A percentile compares a stretch with the other conserved stretches of the same genome.
Conservation (phyloP, 2,113 vertebrate genomes). For the Tragelaphus imberbis region DNA sequence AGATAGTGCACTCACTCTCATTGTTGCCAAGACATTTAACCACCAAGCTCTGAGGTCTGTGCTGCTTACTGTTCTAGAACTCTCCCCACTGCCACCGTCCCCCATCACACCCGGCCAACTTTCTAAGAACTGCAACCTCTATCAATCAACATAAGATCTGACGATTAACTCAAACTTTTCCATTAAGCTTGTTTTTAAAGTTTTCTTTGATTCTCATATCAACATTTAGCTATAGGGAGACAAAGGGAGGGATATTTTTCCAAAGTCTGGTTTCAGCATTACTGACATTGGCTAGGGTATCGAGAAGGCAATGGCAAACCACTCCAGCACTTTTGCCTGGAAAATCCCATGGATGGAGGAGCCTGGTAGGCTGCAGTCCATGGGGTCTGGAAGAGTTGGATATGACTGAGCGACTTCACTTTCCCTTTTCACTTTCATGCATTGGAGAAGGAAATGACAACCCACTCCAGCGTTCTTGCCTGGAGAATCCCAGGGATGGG, state of each 20-base stretch:
- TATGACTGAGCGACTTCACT: no score
- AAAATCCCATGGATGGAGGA: no score
- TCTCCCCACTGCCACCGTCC: neutral
- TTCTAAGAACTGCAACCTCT: constrained; percentile 7
- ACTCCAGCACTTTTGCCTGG: no score
- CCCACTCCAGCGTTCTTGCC: no score
- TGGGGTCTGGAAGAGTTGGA: no score
- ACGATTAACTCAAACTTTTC: neutral
- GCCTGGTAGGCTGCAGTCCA: no score
- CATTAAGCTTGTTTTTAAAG: neutral
- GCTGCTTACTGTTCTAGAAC: neutral
- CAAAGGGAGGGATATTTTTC: neutral
- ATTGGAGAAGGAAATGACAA: no score
- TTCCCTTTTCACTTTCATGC: no score
- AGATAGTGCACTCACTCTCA: neutral
- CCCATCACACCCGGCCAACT: neutral
- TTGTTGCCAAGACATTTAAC: neutral
- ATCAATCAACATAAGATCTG: neutral
- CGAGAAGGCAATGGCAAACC: neutral
- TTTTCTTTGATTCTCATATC: neutral
- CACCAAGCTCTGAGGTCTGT: neutral
- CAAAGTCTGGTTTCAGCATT: neutral
- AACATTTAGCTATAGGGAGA: neutral
- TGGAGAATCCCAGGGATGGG: no score
- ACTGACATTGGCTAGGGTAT: neutral